phyloP scores from a whole-genome alignment of 2,113 vertebrate genomes.

The Leiothrix lutea region DNA sequence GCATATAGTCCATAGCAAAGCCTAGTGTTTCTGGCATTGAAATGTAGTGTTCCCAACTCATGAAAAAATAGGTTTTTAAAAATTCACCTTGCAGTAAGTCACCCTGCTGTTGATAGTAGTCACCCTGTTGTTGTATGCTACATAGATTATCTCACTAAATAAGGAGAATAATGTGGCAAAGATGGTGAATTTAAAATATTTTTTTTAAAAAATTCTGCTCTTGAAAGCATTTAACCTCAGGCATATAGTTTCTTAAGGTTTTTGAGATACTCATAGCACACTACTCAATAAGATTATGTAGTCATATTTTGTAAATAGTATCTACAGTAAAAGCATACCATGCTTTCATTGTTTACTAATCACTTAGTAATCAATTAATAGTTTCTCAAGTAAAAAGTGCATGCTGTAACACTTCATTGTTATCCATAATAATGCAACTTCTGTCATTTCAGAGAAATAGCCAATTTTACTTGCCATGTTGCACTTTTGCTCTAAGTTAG shows the following conservation, averaged over 20 bases:
- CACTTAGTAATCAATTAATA: background rate
- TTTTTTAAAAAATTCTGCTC: background rate
- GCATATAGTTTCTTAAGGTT: background rate
- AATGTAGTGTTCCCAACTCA: background rate
- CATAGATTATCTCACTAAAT: background rate
- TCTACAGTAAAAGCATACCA: background rate
- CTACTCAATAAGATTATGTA: background rate
- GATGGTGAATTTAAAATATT: background rate
- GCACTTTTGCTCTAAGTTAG: background rate
- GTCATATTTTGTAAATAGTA: background rate
- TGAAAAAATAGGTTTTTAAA: background rate
- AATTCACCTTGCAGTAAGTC: background rate
- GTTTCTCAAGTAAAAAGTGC: background rate
- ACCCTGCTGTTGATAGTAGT: background rate
- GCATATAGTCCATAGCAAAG: background rate
- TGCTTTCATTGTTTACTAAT: background rate
- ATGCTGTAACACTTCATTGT: background rate
- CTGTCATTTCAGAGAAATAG: background rate
- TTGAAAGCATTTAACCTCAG: background rate
- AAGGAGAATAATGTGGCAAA: background rate
- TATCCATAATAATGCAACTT: background rate
- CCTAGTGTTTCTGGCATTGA: background rate
- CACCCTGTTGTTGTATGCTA: background rate
- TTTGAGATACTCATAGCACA: background rate
- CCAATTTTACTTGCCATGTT: background rate